phyloP scores from a whole-genome alignment of 1,140 invertebrate species.

The Drosophila orena region DNA sequence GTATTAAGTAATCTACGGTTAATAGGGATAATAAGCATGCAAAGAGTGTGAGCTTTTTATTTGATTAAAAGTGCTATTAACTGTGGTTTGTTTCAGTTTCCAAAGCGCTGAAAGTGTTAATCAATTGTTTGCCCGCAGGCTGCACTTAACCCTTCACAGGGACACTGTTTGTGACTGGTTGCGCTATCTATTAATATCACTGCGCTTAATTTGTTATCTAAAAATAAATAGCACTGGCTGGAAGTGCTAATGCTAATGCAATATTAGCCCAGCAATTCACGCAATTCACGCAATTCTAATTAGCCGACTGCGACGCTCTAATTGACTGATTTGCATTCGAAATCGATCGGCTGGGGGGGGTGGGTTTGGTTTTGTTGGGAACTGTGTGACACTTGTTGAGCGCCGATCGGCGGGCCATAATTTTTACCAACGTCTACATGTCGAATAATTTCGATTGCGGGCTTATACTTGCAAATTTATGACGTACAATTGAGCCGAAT shows the following conservation, averaged over 20 bases:
- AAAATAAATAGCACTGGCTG: slow-evolving; percentile 30
- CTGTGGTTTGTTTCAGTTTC: no score
- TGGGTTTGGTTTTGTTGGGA: slow-evolving; percentile 29
- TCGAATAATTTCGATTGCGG: slow-evolving; percentile 64
- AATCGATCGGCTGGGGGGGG: slow-evolving; percentile 8
- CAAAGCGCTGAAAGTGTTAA: background rate
- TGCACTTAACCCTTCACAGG: slow-evolving; percentile 25
- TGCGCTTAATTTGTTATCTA: slow-evolving; percentile 36
- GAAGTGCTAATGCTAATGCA: background rate
- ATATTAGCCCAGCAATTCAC: slow-evolving; percentile 67
- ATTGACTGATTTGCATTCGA: slow-evolving; percentile 66
- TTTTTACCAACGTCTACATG: slow-evolving; percentile 73
- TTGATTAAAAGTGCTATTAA: no score
- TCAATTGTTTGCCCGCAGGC: background rate
- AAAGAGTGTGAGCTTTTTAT: no score
- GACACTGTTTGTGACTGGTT: background rate
- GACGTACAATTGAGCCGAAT: slow-evolving; percentile 63
- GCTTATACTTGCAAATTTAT: slow-evolving; percentile 65
- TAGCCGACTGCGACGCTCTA: slow-evolving; percentile 49
- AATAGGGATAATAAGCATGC: no score
- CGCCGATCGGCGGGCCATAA: slow-evolving; percentile 36
- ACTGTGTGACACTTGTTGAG: slow-evolving; percentile 20
- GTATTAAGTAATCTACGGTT: no score
- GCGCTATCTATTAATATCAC: slow-evolving; percentile 52
- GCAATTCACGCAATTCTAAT: slow-evolving; percentile 70